A percentile compares a stretch with the other conserved stretches of the same genome.
Evolutionary conservation across 2,797 vertebrate species (phyloP).

Genomic region (Sebastes nivosus): DNA sequence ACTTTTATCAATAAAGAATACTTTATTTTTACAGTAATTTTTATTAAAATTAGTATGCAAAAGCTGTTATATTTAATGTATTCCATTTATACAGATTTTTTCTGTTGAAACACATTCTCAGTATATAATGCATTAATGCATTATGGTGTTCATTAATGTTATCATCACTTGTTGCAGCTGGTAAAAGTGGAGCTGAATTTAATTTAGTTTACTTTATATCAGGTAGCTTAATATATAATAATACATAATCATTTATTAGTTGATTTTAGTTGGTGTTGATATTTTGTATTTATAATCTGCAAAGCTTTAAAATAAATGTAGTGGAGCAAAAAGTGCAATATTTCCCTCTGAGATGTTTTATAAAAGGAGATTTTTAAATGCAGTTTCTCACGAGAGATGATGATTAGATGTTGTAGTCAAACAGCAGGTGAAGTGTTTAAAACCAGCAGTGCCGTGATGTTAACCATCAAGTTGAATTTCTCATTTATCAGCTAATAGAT

Average conservation of each 20-base stretch:
- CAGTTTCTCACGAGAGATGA: background rate
- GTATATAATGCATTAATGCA: too few relatives aligned
- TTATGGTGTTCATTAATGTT: too few relatives aligned
- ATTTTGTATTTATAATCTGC: background rate
- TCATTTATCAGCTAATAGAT: background rate
- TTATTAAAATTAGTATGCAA: too few relatives aligned
- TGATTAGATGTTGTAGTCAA: background rate
- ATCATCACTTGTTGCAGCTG: too few relatives aligned
- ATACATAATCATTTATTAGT: too few relatives aligned
- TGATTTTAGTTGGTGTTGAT: background rate
- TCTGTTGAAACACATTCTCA: too few relatives aligned
- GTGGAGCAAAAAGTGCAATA: background rate
- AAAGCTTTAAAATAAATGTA: background rate
- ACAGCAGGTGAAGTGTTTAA: background rate
- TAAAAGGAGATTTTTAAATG: background rate
- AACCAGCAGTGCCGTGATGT: background rate
- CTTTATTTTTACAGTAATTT: too few relatives aligned
- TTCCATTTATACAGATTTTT: background rate
- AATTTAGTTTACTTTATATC: too few relatives aligned
- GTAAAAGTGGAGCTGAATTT: too few relatives aligned
- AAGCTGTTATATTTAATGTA: too few relatives aligned
- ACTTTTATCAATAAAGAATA: too few relatives aligned
- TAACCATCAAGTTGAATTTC: background rate
- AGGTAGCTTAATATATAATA: too few relatives aligned
- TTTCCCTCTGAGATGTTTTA: background rate